Evolutionary conservation across 2,797 vertebrate species (phyloP).

Genomic region (Danio kyathit): DNA sequence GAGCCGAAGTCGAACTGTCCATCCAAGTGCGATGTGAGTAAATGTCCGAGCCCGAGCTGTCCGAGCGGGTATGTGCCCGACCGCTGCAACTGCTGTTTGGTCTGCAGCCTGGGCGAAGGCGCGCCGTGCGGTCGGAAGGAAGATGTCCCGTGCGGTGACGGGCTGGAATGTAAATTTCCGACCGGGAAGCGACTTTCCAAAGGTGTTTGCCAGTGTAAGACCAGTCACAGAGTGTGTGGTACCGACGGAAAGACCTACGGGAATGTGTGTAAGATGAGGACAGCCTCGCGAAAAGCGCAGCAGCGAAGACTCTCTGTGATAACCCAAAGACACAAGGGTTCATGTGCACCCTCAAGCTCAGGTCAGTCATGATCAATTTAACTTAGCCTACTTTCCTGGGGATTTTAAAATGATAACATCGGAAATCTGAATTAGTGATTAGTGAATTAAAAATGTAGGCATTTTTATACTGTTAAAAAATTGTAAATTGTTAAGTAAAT

Average conservation of each 20-base stretch:
- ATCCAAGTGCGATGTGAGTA: conserved; percentile 84
- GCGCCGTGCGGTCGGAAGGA: conserved; percentile 85
- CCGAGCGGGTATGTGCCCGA: conserved; percentile 87
- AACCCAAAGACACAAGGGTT: conserved; percentile 83
- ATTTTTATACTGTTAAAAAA: too few species aligned
- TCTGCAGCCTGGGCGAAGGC: conserved; percentile 86
- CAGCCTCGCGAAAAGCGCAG: conserved; percentile 82
- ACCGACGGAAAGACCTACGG: conserved; percentile 89
- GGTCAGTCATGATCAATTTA: conserved; percentile 33
- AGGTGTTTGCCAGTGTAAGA: conserved; percentile 85
- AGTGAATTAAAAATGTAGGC: too few species aligned
- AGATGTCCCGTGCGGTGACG: conserved; percentile 86
- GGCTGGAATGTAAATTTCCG: conserved; percentile 84
- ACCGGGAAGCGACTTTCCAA: conserved; percentile 74
- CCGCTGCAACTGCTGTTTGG: conserved; percentile 90
- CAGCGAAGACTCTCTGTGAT: conserved; percentile 79
- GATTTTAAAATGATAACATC: too few species aligned
- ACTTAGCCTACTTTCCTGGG: too few species aligned
- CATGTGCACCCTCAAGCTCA: conserved; percentile 72
- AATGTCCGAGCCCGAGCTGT: conserved; percentile 87
- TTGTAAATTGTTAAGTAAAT: too few species aligned
- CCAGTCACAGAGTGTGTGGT: conserved; percentile 83
- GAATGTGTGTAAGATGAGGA: conserved; percentile 86
- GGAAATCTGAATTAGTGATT: too few species aligned
- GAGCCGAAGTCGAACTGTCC: conserved; percentile 77